Conservation (phyloP, 2,888 invertebrate genomes). For the Xestoiulus laeticollis region DNA sequence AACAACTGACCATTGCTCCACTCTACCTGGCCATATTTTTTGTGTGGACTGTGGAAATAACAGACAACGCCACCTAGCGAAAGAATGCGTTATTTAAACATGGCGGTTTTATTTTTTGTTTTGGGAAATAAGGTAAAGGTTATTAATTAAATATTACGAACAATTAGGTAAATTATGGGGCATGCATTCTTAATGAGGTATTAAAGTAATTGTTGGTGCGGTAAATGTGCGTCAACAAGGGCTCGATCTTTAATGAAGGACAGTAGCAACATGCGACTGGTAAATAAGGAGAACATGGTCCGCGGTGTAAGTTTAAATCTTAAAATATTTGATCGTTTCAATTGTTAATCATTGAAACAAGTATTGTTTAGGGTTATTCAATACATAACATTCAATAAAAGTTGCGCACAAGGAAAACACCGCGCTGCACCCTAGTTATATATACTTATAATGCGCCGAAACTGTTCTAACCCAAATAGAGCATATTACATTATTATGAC, state of each 20-base stretch:
- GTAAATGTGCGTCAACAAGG: background rate
- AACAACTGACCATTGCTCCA: background rate
- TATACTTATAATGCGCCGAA: no score
- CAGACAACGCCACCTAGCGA: background rate
- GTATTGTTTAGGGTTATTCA: no score
- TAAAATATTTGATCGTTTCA: no score
- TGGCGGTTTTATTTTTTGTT: constrained; percentile 8
- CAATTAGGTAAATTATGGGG: background rate
- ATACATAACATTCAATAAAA: no score
- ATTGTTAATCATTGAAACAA: no score
- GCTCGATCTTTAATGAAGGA: background rate
- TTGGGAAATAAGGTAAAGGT: background rate
- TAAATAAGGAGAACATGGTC: no score
- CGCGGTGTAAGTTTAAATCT: no score
- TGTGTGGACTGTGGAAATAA: no score
- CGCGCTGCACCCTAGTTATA: no score
- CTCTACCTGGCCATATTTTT: background rate
- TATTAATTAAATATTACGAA: background rate
- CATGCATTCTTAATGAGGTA: background rate
- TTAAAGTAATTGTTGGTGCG: background rate
- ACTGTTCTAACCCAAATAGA: no score
- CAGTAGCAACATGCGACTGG: background rate
- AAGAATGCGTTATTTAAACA: background rate
- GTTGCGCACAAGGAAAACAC: no score
- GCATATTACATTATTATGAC: no score